A percentile compares a stretch with the other conserved stretches of the same genome.
phyloP scores from a whole-genome alignment of 2,113 vertebrate genomes.

The Bothrops jararaca region DNA sequence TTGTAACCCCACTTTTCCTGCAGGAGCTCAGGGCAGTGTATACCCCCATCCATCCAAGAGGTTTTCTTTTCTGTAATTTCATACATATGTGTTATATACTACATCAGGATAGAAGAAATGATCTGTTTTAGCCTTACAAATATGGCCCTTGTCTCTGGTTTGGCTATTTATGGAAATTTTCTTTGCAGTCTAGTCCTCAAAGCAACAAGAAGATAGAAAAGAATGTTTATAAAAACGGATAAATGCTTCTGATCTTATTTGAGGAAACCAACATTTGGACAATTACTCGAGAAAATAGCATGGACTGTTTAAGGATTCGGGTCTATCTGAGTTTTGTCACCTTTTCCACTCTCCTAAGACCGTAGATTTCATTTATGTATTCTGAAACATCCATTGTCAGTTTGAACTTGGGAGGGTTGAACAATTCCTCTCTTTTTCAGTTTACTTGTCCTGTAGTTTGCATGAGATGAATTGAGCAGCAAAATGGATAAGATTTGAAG shows the following conservation, averaged over 20 bases:
- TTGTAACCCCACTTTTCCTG: neutral
- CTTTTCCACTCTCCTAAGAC: slow-evolving; percentile 31
- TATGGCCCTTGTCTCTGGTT: neutral
- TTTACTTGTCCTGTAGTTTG: neutral
- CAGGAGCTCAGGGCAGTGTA: neutral
- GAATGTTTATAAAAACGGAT: slow-evolving; percentile 6
- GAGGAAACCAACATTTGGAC: neutral
- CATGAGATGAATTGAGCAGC: neutral
- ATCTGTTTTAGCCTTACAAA: neutral
- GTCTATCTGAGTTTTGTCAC: slow-evolving; percentile 1
- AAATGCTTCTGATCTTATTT: neutral
- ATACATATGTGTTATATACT: neutral
- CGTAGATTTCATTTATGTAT: slow-evolving; percentile 27
- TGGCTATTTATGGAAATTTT: slow-evolving; percentile 13
- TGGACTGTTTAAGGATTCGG: slow-evolving; percentile 24
- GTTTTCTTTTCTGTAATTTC: slow-evolving; percentile 13
- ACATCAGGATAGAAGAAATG: neutral
- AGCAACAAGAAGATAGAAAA: neutral
- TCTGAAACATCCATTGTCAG: neutral
- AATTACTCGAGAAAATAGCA: neutral
- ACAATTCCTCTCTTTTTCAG: neutral
- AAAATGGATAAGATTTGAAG: neutral
- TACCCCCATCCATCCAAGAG: neutral
- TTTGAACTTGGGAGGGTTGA: neutral
- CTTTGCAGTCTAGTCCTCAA: neutral